Conservation (phyloP, 2,888 invertebrate genomes). For the Cyclophora albipunctata region DNA sequence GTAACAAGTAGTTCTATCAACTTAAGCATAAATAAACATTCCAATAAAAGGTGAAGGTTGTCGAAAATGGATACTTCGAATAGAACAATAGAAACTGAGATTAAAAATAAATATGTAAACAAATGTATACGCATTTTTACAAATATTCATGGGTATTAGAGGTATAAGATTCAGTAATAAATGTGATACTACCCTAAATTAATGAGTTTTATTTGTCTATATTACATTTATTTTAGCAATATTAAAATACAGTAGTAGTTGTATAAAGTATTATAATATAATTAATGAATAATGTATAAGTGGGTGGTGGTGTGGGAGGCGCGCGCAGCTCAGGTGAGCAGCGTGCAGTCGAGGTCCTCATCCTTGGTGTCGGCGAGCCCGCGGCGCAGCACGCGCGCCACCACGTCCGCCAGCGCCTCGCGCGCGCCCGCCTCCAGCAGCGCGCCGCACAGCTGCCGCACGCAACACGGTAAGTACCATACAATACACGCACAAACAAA, state of each 20-base stretch:
- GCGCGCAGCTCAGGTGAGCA: slow-evolving; percentile 80
- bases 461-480: too few relatives aligned
- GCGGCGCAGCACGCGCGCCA: slow-evolving; percentile 90
- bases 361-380: slow-evolving; percentile 88
- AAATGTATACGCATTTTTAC: too few relatives aligned
- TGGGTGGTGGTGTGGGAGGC: slow-evolving; percentile 3
- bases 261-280: background rate
- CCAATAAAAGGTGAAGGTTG: background rate
- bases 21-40: slow-evolving; percentile 3
- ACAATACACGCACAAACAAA: too few relatives aligned
- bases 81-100: too few relatives aligned
- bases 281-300: background rate
- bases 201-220: too few relatives aligned
- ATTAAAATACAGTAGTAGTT: too few relatives aligned
- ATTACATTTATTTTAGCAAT: too few relatives aligned
- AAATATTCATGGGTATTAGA: too few relatives aligned
- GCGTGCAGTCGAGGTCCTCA: slow-evolving; percentile 94
- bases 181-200: too few relatives aligned
- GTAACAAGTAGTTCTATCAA: slow-evolving; percentile 5
- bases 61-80: too few relatives aligned
- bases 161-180: too few relatives aligned
- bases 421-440: slow-evolving; percentile 90
- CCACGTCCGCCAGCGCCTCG: slow-evolving; percentile 92
- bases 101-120: too few relatives aligned
- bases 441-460: slow-evolving; percentile 79